Conservation (phyloP, 2,113 vertebrate species). For the Aythya baeri region DNA sequence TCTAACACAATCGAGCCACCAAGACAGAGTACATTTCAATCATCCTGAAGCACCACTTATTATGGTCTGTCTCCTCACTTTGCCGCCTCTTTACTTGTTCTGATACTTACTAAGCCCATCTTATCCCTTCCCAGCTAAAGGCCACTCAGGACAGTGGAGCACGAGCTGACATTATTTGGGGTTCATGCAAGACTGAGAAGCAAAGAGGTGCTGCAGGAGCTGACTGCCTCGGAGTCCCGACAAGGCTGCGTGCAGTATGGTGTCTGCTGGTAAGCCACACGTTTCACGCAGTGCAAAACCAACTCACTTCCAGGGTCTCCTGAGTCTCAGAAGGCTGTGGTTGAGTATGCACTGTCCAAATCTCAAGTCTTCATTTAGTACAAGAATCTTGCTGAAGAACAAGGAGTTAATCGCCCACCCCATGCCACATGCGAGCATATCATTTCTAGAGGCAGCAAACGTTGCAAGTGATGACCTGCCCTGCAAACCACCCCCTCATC, state of each 20-base stretch:
- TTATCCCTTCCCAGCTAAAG: background rate
- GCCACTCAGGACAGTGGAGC: background rate
- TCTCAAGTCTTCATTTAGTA: background rate
- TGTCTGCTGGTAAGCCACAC: background rate
- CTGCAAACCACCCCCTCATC: slow-evolving; percentile 1
- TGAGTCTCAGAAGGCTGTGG: background rate
- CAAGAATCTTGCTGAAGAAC: background rate
- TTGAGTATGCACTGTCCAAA: background rate
- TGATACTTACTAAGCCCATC: background rate
- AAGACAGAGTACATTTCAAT: background rate
- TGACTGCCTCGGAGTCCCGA: background rate
- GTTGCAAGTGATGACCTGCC: background rate
- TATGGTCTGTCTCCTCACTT: background rate
- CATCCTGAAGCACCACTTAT: background rate
- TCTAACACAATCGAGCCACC: background rate
- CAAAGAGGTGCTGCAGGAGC: background rate
- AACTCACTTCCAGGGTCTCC: background rate
- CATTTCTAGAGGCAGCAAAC: background rate
- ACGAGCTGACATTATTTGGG: background rate
- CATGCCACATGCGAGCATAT: slow-evolving; percentile 41
- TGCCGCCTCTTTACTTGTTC: background rate
- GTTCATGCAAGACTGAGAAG: background rate
- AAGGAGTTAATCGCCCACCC: background rate
- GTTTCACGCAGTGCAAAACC: background rate
- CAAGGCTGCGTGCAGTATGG: background rate